These are phyloP conservation scores for Halyomorpha halys DNA, from an alignment of 1,140 invertebrate genomes.

Conservation along the genomic window DNA sequence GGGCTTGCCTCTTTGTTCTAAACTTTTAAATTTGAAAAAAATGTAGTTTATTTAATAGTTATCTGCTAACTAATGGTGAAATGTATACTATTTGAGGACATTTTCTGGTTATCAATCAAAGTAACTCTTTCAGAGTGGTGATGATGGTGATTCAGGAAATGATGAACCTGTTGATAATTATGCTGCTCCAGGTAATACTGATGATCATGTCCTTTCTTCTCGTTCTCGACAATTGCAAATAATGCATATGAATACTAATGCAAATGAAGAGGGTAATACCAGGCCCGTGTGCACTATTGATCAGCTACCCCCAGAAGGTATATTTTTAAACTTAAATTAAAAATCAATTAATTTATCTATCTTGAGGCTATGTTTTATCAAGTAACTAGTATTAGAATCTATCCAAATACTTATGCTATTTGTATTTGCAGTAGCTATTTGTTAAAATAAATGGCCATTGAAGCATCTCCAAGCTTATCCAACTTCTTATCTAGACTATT, in stretches of 20 bases:
- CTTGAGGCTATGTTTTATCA: too few species aligned
- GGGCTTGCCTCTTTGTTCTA: too few species aligned
- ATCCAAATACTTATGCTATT: too few species aligned
- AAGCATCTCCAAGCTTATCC: too few species aligned
- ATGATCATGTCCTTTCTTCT: neutral
- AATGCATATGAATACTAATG: neutral
- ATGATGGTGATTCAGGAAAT: constrained; percentile 86
- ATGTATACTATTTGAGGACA: constrained; percentile 23
- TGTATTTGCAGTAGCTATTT: too few species aligned
- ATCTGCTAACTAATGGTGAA: constrained; percentile 21
- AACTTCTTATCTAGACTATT: too few species aligned
- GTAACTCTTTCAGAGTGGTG: constrained; percentile 54
- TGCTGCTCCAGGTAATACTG: constrained; percentile 36
- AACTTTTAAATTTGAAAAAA: too few species aligned
- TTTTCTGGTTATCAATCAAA: too few species aligned
- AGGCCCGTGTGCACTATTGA: neutral
- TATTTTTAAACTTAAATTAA: neutral
- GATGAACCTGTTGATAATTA: constrained; percentile 76
- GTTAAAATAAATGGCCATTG: too few species aligned
- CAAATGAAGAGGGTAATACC: neutral
- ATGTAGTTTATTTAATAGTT: constrained; percentile 12
- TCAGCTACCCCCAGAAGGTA: constrained; percentile 9
- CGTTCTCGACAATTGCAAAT: neutral
- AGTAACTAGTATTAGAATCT: too few species aligned
- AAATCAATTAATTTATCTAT: too few species aligned